Evolutionary conservation across 2,797 vertebrate genomes (phyloP).

Genomic region (Urosaurus nigricauda): DNA sequence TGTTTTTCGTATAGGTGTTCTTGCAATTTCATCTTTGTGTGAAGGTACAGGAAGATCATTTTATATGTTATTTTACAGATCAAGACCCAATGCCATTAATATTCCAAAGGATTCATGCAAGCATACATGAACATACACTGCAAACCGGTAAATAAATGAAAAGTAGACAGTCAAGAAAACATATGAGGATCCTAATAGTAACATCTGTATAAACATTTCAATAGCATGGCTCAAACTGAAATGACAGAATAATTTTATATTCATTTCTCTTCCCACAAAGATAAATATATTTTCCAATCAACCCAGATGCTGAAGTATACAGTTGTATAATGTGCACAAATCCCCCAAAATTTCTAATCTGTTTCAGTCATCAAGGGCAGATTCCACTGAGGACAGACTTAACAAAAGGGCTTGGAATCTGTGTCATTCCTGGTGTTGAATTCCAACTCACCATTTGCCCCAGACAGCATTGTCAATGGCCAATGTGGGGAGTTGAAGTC

Average conservation of each 20-base stretch:
- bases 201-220: too few species aligned
- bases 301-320: neutral
- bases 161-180: too few species aligned
- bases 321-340: neutral
- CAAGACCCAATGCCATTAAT: neutral
- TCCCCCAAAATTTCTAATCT: neutral
- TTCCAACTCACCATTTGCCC: neutral
- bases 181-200: too few species aligned
- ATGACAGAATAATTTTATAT: neutral
- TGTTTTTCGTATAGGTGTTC: neutral
- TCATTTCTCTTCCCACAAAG: neutral
- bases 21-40: neutral
- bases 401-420: neutral
- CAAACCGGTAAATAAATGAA: too few species aligned
- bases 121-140: too few species aligned
- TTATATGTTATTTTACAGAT: neutral
- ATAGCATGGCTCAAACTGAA: too few species aligned
- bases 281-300: neutral
- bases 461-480: neutral
- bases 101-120: too few species aligned
- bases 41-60: neutral
- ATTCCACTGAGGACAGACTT: neutral
- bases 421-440: neutral
- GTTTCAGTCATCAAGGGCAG: neutral
- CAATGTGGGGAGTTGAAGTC: too few species aligned